Evolutionary conservation across 2,888 invertebrate genomes (phyloP).

Genomic region (Meganola albula): DNA sequence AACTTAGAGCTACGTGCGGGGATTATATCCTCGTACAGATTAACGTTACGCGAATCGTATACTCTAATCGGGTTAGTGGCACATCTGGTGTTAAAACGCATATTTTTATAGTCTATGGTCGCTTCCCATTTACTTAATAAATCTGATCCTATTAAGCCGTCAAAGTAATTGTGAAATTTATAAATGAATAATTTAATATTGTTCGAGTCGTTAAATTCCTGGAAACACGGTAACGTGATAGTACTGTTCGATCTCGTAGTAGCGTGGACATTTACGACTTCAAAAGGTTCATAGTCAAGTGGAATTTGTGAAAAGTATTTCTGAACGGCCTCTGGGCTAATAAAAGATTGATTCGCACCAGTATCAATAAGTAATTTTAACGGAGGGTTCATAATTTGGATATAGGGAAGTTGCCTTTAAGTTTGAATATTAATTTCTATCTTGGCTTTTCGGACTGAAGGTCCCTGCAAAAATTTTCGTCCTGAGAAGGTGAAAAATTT

Average conservation of each 20-base stretch:
- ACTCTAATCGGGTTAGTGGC: constrained; percentile 9
- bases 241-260: too few relatives aligned
- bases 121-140: constrained; percentile 13
- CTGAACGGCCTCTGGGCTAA: too few relatives aligned
- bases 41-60: constrained; percentile 21
- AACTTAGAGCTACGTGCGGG: constrained; percentile 17
- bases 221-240: too few relatives aligned
- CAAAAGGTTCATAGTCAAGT: too few relatives aligned
- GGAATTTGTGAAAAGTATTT: too few relatives aligned
- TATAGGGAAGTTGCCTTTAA: constrained; percentile 12
- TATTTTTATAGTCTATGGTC: constrained; percentile 15
- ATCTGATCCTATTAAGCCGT: too few relatives aligned
- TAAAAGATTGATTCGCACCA: too few relatives aligned
- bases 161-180: too few relatives aligned
- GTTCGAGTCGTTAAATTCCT: too few relatives aligned
- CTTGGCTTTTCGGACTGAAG: constrained; percentile 6
- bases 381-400: constrained; percentile 12
- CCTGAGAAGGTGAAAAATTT: not conserved
- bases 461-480: not conserved
- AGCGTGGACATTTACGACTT: too few relatives aligned
- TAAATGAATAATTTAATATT: too few relatives aligned
- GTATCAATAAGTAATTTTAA: too few relatives aligned
- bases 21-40: constrained; percentile 23
- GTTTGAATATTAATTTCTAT: constrained; percentile 17
- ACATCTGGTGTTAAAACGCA: constrained; percentile 6